Base-by-base conservation (phyloP, 2,113 vertebrate genomes). In the Rhinopomastus cyanomelas region DNA sequence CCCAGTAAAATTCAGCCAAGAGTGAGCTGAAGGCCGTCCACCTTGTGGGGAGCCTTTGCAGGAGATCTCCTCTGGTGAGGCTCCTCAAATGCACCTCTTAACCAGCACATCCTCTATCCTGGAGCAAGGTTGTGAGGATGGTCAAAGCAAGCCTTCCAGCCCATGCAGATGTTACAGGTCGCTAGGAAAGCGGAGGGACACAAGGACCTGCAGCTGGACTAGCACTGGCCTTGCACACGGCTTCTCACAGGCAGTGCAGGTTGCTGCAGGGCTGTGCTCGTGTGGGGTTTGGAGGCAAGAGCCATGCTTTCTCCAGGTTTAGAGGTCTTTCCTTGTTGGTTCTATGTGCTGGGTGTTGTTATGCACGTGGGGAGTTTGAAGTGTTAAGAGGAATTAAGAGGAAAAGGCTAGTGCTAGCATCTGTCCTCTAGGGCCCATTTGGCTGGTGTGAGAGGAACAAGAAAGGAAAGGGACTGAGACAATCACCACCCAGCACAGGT, bases 161-260 rank as follows among this genome's bases (percentile, higher is more conserved):
- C 51, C 16, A 0, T 1, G 1, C 6, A 36, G 49, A 1, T 10
- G 39, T 12, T 32, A 4, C 4, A 48, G 49, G 17, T 56, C 3
- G 2, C 34, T 19, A 12, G 6, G 39, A 3, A 12, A 60, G 1
- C 9, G 18, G 21, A 17, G 19, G 27, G 6, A 15, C 11, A 13
- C 2, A 5, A 36, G 53, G 21, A 44, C 22, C n/a, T 72, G 21
- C 36, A 11, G 0, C 5, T 32, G 30, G 30, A 16, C 39, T 42
- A 13, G 8, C 42, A 44, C 84, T 72, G 55, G 29, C 36, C 55
- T 65, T n/a, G 34, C 64, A 21, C 0, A 0, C 48, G 67, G 25
- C 32, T 82, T 49, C 56, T 25, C 21, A 1, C 0, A 1, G 11
- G 59, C 67, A 46, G n/a, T 5, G 39, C 65, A 29, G 36, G 12